These are phyloP conservation scores for Pristionchus pacificus DNA, from an alignment of 1,140 invertebrate genomes.

Conservation along the genomic window DNA sequence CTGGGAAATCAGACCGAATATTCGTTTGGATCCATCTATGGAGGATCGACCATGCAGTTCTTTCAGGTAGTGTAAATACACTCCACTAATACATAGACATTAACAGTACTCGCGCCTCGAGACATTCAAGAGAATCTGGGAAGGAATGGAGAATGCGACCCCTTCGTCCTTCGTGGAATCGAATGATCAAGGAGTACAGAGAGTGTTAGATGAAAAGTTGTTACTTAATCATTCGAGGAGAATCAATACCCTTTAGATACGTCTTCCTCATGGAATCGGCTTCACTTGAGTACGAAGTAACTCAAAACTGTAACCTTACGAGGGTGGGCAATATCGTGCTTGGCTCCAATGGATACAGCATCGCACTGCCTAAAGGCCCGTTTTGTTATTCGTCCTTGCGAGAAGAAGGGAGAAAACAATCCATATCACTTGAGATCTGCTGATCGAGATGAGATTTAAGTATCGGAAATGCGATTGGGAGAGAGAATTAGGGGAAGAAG, in stretches of 20 bases:
- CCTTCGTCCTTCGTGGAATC: slow-evolving; percentile 78
- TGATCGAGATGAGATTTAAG: too few species aligned
- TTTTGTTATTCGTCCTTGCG: background rate
- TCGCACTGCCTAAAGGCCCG: slow-evolving; percentile 76
- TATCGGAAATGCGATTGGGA: too few species aligned
- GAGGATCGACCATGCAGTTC: slow-evolving; percentile 41
- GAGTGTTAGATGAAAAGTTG: slow-evolving; percentile 72
- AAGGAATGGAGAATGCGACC: slow-evolving; percentile 60
- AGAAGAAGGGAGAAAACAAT: too few species aligned
- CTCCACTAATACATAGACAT: too few species aligned
- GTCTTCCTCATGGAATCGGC: slow-evolving; percentile 90
- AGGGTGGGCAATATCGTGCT: slow-evolving; percentile 83
- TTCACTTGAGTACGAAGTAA: slow-evolving; percentile 78
- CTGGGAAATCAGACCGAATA: slow-evolving; percentile 65
- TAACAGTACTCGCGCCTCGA: slow-evolving; percentile 40
- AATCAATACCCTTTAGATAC: slow-evolving; percentile 82
- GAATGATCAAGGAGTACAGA: slow-evolving; percentile 78
- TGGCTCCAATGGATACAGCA: slow-evolving; percentile 86
- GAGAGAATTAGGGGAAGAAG: background rate
- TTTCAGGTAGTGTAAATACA: too few species aligned
- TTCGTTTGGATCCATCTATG: slow-evolving; percentile 29
- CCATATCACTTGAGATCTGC: too few species aligned
- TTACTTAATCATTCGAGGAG: slow-evolving; percentile 76
- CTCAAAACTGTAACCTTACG: slow-evolving; percentile 81
- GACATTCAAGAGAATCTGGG: slow-evolving; percentile 38